Percentiles rank a stretch among this genome's conserved stretches.
Conservation (phyloP, 2,888 invertebrate genomes). For the Mechanitis mazaeus region DNA sequence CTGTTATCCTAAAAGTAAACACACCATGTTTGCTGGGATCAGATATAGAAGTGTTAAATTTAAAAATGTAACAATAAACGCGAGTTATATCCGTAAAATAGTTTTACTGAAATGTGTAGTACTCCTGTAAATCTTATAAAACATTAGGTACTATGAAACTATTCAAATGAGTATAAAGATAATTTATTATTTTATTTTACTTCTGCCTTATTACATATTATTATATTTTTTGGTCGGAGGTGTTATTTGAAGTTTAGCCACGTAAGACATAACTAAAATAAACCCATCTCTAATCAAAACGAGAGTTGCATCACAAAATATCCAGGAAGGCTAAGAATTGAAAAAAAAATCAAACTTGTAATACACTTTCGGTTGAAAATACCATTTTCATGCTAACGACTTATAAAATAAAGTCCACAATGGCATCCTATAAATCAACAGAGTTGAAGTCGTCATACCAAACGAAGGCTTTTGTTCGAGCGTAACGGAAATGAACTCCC, state of each 20-base stretch:
- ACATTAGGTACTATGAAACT: too few species aligned
- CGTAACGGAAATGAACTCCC: conserved; percentile 23
- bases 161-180: background rate
- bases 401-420: conserved; percentile 10
- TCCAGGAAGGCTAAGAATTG: conserved; percentile 13
- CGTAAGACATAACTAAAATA: conserved; percentile 9
- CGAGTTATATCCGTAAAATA: too few species aligned
- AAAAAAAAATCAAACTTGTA: conserved; percentile 19
- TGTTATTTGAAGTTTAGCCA: background rate
- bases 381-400: conserved; percentile 4
- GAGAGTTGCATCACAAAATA: conserved; percentile 19
- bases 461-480: conserved; percentile 22
- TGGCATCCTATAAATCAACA: conserved; percentile 11
- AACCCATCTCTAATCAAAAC: conserved; percentile 12
- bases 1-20: background rate
- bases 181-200: background rate
- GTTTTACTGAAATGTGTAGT: too few species aligned
- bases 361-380: conserved; percentile 6
- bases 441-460: conserved; percentile 19
- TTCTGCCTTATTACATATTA: too few species aligned
- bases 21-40: background rate
- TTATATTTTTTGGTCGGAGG: too few species aligned
- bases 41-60: background rate
- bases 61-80: too few species aligned
- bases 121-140: too few species aligned